Conservation (phyloP, 2,797 vertebrate genomes). For the Pogonophryne albipinna region DNA sequence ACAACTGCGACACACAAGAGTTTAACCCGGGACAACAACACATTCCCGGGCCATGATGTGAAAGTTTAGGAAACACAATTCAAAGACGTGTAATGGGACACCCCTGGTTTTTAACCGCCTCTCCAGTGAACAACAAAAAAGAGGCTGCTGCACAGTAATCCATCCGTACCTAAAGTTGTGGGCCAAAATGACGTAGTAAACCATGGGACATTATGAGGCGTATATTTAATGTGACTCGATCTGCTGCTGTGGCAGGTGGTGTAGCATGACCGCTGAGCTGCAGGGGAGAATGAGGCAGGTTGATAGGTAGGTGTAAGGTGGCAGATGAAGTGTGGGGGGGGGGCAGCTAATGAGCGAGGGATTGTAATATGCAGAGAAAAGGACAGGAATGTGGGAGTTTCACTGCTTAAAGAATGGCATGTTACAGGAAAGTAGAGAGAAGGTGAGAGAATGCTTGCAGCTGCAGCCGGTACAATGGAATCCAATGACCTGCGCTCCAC, state of each 20-base stretch:
- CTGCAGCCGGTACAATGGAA: slow-evolving; percentile 63
- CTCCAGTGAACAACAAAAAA: slow-evolving; percentile 44
- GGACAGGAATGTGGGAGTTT: slow-evolving; percentile 71
- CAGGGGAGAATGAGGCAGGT: slow-evolving; percentile 44
- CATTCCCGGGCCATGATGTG: slow-evolving; percentile 38
- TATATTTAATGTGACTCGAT: slow-evolving; percentile 74
- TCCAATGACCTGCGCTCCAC: slow-evolving; percentile 24
- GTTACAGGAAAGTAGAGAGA: slow-evolving; percentile 61
- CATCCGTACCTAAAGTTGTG: slow-evolving; percentile 74
- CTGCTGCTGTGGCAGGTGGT: slow-evolving; percentile 57
- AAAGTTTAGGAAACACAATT: slow-evolving; percentile 64
- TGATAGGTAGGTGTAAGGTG: slow-evolving; percentile 66
- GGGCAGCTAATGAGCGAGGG: slow-evolving; percentile 55
- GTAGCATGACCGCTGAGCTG: slow-evolving; percentile 55
- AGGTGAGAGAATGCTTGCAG: slow-evolving; percentile 73
- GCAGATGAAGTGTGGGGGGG: slow-evolving; percentile 50
- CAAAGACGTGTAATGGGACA: slow-evolving; percentile 73
- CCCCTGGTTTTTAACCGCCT: slow-evolving; percentile 43
- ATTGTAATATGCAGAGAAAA: slow-evolving; percentile 71
- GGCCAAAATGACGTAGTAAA: slow-evolving; percentile 68
- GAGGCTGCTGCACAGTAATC: slow-evolving; percentile 52
- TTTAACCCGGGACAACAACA: slow-evolving; percentile 6
- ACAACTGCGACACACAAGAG: not conserved
- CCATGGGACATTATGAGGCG: slow-evolving; percentile 55
- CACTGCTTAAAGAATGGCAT: slow-evolving; percentile 53